Conservation (phyloP, 2,797 vertebrate species). For the Paguma larvata region DNA sequence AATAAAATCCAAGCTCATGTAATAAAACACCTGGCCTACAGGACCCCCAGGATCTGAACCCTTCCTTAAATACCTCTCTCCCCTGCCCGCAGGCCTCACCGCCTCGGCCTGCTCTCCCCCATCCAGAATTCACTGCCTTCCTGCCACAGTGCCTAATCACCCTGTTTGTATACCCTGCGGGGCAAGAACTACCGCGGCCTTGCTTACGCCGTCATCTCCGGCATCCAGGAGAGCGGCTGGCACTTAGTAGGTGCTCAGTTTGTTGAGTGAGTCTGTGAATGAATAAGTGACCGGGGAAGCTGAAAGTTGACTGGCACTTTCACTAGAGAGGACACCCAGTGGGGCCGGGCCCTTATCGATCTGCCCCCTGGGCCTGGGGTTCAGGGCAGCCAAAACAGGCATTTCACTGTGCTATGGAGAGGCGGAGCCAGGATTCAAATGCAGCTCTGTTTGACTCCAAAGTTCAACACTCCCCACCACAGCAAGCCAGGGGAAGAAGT, state of each 20-base stretch:
- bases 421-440: slow-evolving; percentile 66
- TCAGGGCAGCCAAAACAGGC: not conserved
- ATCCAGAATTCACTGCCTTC: not conserved
- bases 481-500: slow-evolving; percentile 1
- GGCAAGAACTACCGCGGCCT: not conserved
- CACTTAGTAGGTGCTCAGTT: not conserved
- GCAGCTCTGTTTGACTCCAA: slow-evolving; percentile 69
- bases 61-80: not conserved
- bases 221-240: not conserved
- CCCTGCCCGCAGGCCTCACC: not conserved
- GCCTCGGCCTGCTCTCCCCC: not conserved
- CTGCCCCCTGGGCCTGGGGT: not conserved
- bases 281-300: not conserved
- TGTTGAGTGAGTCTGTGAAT: not conserved
- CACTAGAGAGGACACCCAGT: not conserved
- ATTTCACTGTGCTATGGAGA: slow-evolving; percentile 16
- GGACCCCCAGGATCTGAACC: not conserved
- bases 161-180: not conserved
- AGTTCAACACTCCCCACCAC: slow-evolving; percentile 61
- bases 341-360: not conserved
- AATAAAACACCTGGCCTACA: not conserved
- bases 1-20: not conserved
- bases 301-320: not conserved
- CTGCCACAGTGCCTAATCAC: not conserved
- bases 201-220: not conserved